Evolutionary conservation across 2,888 invertebrate genomes (phyloP).

Genomic region (Eurytoma californica): DNA sequence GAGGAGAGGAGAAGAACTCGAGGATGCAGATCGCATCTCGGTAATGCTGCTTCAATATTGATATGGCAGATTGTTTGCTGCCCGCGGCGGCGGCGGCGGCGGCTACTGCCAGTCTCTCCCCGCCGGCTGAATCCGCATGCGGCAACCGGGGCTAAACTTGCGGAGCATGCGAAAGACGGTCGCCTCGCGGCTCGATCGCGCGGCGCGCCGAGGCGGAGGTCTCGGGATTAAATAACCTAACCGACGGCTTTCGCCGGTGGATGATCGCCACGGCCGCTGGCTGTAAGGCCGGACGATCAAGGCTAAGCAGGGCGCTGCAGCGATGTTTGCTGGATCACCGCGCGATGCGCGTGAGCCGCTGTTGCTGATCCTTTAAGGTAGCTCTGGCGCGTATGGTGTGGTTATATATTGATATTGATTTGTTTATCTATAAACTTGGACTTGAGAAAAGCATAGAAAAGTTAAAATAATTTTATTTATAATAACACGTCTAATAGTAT

Average conservation of each 20-base stretch:
- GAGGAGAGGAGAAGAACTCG: conserved; percentile 46
- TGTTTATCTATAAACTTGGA: too few species aligned
- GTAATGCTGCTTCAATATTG: conserved; percentile 66
- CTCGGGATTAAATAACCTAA: conserved; percentile 19
- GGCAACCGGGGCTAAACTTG: conserved; percentile 22
- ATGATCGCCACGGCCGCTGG: too few species aligned
- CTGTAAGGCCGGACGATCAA: too few species aligned
- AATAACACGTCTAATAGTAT: too few species aligned
- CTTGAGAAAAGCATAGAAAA: too few species aligned
- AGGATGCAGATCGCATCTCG: conserved; percentile 62
- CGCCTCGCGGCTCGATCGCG: not conserved
- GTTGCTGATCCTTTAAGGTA: too few species aligned
- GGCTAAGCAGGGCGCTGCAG: too few species aligned
- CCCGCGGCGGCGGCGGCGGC: conserved; percentile 57
- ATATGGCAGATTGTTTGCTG: conserved; percentile 65
- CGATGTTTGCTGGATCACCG: too few species aligned
- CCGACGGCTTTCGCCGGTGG: not conserved
- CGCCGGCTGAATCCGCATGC: not conserved
- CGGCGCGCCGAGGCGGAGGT: not conserved
- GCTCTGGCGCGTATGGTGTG: too few species aligned
- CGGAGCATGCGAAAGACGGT: conserved; percentile 39
- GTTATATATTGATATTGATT: too few species aligned
- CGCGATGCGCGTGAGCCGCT: too few species aligned
- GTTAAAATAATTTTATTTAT: too few species aligned
- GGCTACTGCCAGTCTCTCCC: conserved; percentile 15